Percentiles rank a stretch among this genome's conserved stretches.
These are phyloP conservation scores for Holocentrus rufus DNA, from an alignment of 2,797 vertebrate genomes.

Conservation along the genomic window DNA sequence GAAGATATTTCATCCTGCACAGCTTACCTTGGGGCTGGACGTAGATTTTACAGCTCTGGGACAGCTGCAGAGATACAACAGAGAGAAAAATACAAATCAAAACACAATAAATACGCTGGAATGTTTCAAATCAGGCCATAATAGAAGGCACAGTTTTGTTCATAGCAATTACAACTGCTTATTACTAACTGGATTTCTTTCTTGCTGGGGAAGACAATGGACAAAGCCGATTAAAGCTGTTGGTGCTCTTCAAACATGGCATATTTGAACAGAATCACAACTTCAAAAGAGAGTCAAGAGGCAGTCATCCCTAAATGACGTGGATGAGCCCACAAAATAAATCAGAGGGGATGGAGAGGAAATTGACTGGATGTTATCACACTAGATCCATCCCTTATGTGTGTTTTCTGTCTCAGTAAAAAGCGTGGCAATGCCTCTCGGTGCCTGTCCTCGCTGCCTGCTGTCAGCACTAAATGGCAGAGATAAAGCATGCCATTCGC, in stretches of 20 bases:
- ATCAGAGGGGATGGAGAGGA: constrained; percentile 68
- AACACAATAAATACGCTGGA: constrained; percentile 25
- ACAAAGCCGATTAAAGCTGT: constrained; percentile 22
- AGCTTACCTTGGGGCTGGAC: constrained; percentile 94
- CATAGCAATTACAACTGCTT: constrained; percentile 32
- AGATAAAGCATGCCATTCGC: constrained; percentile 71
- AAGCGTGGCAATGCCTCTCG: constrained; percentile 53
- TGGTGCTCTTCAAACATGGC: constrained; percentile 26
- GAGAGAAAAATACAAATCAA: constrained; percentile 24
- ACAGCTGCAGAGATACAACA: constrained; percentile 79
- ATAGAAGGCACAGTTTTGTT: constrained; percentile 17
- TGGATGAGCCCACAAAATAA: constrained; percentile 63
- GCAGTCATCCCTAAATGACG: constrained; percentile 36
- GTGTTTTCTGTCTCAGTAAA: constrained; percentile 77
- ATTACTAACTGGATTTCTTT: constrained; percentile 20
- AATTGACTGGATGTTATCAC: constrained; percentile 82
- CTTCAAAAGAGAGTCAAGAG: constrained; percentile 29
- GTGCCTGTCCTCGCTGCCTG: constrained; percentile 66
- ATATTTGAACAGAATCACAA: constrained; percentile 36
- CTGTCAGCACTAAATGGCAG: constrained; percentile 74
- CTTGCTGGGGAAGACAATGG: constrained; percentile 24
- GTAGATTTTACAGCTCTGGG: constrained; percentile 85
- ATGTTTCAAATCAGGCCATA: constrained; percentile 18
- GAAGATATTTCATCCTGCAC: constrained; percentile 39
- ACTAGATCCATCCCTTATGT: constrained; percentile 67